These are phyloP conservation scores for Lepetodrilus schrolli DNA, from an alignment of 2,888 invertebrate genomes.

Conservation along the genomic window DNA sequence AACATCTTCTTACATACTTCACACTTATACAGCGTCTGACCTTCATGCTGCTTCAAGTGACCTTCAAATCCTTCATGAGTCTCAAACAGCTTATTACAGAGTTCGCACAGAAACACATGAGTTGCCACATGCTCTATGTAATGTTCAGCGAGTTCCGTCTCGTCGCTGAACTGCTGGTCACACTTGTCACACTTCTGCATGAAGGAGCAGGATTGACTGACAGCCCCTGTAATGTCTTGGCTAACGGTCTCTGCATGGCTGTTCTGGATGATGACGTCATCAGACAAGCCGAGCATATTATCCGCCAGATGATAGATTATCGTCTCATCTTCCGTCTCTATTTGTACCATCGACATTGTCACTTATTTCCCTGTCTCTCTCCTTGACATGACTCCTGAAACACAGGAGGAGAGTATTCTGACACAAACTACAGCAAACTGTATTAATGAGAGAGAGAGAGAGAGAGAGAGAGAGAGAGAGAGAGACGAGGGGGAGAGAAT, in stretches of 20 bases:
- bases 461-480: no score
- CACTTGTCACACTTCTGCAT: not conserved
- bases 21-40: conserved; percentile 8
- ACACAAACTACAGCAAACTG: no score
- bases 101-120: conserved; percentile 3
- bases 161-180: not conserved
- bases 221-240: no score
- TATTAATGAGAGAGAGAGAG: no score
- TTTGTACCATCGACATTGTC: not conserved
- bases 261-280: conserved; percentile 3
- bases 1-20: conserved; percentile 10
- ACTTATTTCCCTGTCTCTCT: no score
- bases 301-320: not conserved
- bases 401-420: no score
- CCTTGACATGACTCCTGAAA: no score
- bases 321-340: not conserved
- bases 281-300: not conserved
- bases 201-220: no score
- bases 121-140: not conserved
- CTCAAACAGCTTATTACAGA: conserved; percentile 4
- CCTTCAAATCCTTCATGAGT: not conserved
- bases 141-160: not conserved
- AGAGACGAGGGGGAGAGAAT: no score
- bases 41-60: conserved; percentile 9
- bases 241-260: not conserved